Evolutionary conservation across 2,888 invertebrate genomes (phyloP).

Genomic region (Mechanitis messenoides): DNA sequence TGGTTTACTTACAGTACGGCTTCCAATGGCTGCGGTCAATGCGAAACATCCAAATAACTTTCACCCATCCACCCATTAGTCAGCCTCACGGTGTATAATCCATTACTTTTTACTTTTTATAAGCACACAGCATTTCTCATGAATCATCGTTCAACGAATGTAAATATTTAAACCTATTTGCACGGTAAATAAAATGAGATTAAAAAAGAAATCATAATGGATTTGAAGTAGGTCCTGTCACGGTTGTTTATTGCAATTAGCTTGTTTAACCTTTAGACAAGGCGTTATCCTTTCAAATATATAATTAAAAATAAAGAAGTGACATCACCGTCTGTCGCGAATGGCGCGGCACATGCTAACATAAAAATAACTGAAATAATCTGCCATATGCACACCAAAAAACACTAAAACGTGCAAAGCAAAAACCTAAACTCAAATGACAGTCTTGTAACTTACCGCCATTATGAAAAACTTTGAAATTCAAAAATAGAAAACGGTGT

Average conservation of each 20-base stretch:
- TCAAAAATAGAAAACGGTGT: slow-evolving; percentile 45
- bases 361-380: slow-evolving; percentile 66
- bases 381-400: slow-evolving; percentile 65
- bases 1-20: slow-evolving; percentile 10
- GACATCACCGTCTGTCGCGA: slow-evolving; percentile 72
- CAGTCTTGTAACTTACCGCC: slow-evolving; percentile 38
- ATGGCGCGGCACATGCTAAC: slow-evolving; percentile 66
- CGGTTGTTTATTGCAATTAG: slow-evolving; percentile 41
- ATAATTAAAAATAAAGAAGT: slow-evolving; percentile 60
- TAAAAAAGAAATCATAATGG: slow-evolving; percentile 6
- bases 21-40: slow-evolving; percentile 45
- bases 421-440: slow-evolving; percentile 52
- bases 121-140: slow-evolving; percentile 24
- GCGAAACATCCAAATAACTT: slow-evolving; percentile 56
- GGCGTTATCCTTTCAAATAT: slow-evolving; percentile 55
- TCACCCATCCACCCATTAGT: slow-evolving; percentile 57
- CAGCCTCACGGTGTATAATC: slow-evolving; percentile 51
- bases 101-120: slow-evolving; percentile 46
- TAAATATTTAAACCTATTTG: slow-evolving; percentile 22
- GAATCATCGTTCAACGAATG: slow-evolving; percentile 35
- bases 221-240: slow-evolving; percentile 33
- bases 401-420: slow-evolving; percentile 45
- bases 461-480: slow-evolving; percentile 39
- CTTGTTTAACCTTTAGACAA: slow-evolving; percentile 29
- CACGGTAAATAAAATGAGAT: slow-evolving; percentile 13